These are phyloP conservation scores for Desmophyllum pertusum DNA, from an alignment of 92 coral and sea anemone genomes.

Conservation along the genomic window DNA sequence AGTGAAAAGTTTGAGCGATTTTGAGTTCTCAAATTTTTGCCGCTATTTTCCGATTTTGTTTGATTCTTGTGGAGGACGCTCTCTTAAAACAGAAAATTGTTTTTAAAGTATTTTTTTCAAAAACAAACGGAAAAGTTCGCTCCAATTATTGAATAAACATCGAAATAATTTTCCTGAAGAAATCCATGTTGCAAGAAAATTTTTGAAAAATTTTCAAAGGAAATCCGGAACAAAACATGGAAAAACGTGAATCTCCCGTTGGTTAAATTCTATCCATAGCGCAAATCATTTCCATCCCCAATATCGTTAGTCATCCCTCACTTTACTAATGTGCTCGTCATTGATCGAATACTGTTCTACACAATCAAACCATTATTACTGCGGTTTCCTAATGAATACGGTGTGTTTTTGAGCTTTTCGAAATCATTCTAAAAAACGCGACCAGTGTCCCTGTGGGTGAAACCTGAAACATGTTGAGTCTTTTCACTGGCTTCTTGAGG, in stretches of 20 bases:
- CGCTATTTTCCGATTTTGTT: too few relatives aligned
- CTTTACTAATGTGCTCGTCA: too few relatives aligned
- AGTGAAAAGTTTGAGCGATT: too few relatives aligned
- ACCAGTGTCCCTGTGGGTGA: not conserved
- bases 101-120: too few relatives aligned
- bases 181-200: not conserved
- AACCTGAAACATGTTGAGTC: conserved; percentile 90
- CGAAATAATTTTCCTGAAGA: not conserved
- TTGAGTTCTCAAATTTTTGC: too few relatives aligned
- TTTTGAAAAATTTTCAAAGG: not conserved
- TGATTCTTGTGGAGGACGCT: too few relatives aligned
- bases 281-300: not conserved
- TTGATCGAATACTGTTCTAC: not conserved
- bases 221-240: not conserved
- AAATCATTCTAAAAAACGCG: not conserved
- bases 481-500: conserved; percentile 92
- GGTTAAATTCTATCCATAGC: not conserved
- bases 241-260: too few relatives aligned
- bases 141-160: too few relatives aligned
- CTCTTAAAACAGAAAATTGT: too few relatives aligned
- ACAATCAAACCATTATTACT: not conserved
- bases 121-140: too few relatives aligned
- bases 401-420: not conserved
- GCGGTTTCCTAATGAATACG: not conserved
- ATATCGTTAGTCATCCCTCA: not conserved